Evolutionary conservation across 2,797 vertebrate species (phyloP), one percentile per base, ranked within the genome.

Genomic region (Choloepus didactylus): DNA sequence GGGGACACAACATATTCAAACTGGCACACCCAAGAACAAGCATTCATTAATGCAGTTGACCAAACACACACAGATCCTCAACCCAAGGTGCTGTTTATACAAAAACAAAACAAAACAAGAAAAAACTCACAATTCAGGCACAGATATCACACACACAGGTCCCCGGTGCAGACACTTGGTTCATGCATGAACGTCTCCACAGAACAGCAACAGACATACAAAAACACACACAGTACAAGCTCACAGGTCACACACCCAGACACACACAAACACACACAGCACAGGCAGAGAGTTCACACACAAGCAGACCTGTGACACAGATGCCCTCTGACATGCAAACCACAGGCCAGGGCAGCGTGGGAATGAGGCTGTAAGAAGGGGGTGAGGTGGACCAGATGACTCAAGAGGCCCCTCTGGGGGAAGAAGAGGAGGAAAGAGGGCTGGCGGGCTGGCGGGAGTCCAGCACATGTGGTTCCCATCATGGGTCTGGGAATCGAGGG

Each of bases 381-480:
- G 75, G 23, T 0, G 51, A 64, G 62, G 81, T 51, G 56, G n/a
- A 44, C 46, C 3, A 62, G 35, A 80, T 94, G 96, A 95, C 87
- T 96, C 95, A 94, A 89, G 95, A 88, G 86, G 77, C 88, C 92
- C 76, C 89, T 49, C 46, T 15, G 15, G 70, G 79, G 81, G n/a
- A 60, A 35, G 87, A 35, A 27, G 49, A 2, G 6, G 46, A 25
- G 51, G 66, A 10, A 44, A 72, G 67, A 9, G 12, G 75, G 64
- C 11, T 3, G 49, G 21, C 2, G 23, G 83, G n/a, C 1, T 2
- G 95, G 94, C 94, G 2, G 44, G 70, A 14, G 0, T 88, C 97
- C 96, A 97, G 85, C 11, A 0, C 97, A 97, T 97, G 81, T 97
- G 97, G 91, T 96, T 97, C 84, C 23, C 91, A 96, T 97, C 82